These are phyloP conservation scores for Epizoanthus stellaris DNA, from an alignment of 92 coral and sea anemone genomes.

Conservation along the genomic window DNA sequence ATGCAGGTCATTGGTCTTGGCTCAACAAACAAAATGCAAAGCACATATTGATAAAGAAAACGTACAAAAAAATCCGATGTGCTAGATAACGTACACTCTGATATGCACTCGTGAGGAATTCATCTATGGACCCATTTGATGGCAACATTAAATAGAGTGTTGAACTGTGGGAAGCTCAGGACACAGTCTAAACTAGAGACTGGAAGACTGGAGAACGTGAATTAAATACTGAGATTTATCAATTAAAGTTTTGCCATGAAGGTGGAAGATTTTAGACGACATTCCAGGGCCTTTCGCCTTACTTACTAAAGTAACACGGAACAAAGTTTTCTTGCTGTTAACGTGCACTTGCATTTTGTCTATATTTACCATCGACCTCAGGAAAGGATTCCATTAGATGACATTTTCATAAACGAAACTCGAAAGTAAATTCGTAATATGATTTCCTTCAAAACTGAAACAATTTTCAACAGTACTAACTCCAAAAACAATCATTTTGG, in stretches of 20 bases:
- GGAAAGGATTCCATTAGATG: neutral
- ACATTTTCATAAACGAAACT: neutral
- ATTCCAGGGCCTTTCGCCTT: too few species aligned
- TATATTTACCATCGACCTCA: conserved; percentile 17
- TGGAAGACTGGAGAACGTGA: too few species aligned
- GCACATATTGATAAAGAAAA: conserved; percentile 20
- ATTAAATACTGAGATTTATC: neutral
- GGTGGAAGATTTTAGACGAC: too few species aligned
- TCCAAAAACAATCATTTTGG: too few species aligned
- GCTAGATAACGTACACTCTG: neutral
- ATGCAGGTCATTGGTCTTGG: conserved; percentile 1
- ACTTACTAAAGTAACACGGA: neutral
- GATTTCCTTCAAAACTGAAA: neutral
- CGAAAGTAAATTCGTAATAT: neutral
- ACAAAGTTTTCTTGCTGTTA: neutral
- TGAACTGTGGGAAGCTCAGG: neutral
- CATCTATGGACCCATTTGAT: conserved; percentile 23
- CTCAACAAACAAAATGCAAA: conserved; percentile 45
- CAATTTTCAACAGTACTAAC: too few species aligned
- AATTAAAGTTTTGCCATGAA: neutral
- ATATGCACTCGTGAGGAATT: conserved; percentile 39
- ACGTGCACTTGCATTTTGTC: conserved; percentile 47
- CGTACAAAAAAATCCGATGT: neutral
- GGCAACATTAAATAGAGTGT: too few species aligned
- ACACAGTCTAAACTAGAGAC: neutral